Base-by-base conservation (phyloP, 2,888 invertebrate species). In the Caenorhabditis afra region DNA sequence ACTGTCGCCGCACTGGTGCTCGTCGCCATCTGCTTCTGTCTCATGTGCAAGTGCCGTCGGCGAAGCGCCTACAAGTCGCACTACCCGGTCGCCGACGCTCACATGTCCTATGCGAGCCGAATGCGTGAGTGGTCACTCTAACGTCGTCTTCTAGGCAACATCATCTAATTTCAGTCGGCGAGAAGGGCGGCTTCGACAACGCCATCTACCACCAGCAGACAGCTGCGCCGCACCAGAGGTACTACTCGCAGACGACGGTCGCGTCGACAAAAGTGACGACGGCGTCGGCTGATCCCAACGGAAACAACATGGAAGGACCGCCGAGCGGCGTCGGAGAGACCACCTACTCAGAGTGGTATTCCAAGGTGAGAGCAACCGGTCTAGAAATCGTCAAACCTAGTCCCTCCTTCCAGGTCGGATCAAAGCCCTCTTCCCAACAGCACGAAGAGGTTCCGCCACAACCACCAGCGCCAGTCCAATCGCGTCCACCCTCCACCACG, bases 311-410 rank as follows among this genome's bases (percentile, higher is more conserved):
- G 11, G 79, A 76, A 35, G 68, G 68, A 20, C 65, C 79, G 12
- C 85, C 89, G 1, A 81, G 80, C 18, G 90, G 90, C 59, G 84
- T 88, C 23, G 90, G 89, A 29, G 89, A 89, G 75, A 87, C 89
- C 3, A 89, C 89, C 1, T 90, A 90, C 67, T 79, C 83, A 11
- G 90, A 90, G 70, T 90, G 90, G 90, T 86, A 86, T 62, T 80
- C 73, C 16, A 87, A 88, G 84, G 87, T 88, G 22, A 41, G 59
- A 2, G 7, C 7, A 11, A 37, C 11, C 12, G 14, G 14, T 41
- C 41, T 11, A n/a, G n/a, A n/a, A n/a, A n/a, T n/a, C n/a, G n/a
- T n/a, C n/a, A n/a, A n/a, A n/a, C n/a, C n/a, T n/a, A n/a, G n/a
- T n/a, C n/a, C n/a, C n/a, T n/a, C n/a, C n/a, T 52, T 85, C 16